Conservation (phyloP, 1,140 invertebrate genomes). For the Orchesella cincta region DNA sequence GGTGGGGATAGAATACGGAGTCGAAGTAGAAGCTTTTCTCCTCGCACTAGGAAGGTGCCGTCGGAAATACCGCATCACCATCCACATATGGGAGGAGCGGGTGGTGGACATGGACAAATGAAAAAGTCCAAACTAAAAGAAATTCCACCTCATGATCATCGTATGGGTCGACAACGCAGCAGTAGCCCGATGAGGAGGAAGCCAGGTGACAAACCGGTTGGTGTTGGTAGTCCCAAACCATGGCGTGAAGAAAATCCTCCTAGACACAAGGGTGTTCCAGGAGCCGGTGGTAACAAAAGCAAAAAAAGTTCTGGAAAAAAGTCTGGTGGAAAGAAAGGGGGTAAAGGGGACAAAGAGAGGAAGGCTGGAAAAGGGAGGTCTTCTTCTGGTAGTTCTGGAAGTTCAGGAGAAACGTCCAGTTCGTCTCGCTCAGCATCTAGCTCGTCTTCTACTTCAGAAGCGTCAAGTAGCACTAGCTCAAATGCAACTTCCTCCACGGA, state of each 20-base stretch:
- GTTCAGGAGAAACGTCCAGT: constrained; percentile 34
- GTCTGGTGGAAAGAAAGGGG: neutral
- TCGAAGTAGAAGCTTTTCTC: neutral
- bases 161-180: neutral
- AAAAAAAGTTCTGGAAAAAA: neutral
- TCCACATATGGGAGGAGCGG: neutral
- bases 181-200: constrained; percentile 8
- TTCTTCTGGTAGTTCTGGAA: constrained; percentile 31
- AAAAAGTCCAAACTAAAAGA: neutral
- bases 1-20: neutral
- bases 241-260: neutral
- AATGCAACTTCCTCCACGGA: constrained; percentile 32
- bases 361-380: neutral
- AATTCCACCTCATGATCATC: constrained; percentile 1
- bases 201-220: neutral
- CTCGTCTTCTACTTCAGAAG: constrained; percentile 28
- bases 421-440: constrained; percentile 32
- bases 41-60: neutral
- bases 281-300: neutral
- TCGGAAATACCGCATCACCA: constrained; percentile 3
- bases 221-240: neutral
- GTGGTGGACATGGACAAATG: neutral
- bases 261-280: neutral
- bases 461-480: constrained; percentile 31
- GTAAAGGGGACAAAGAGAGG: constrained; percentile 21